Conservation (phyloP, 2,797 vertebrate species). For the Onychomys torridus region DNA sequence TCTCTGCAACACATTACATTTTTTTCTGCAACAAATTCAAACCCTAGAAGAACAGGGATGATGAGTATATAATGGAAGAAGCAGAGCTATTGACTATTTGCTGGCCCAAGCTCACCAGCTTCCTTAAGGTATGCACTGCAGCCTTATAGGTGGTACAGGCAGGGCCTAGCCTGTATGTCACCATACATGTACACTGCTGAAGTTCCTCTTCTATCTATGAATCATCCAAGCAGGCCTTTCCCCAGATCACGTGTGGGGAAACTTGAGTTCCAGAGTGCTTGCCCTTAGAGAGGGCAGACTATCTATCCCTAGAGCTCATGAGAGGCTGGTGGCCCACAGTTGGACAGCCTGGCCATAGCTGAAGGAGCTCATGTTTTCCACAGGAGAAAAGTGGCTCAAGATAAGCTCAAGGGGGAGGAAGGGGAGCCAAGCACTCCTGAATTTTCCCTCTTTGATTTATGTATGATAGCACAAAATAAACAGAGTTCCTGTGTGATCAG, state of each 20-base stretch:
- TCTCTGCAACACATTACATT: too few relatives aligned
- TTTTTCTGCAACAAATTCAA: neutral
- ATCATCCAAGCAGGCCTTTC: neutral
- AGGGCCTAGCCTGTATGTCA: neutral
- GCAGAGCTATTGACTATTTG: neutral
- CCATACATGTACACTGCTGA: too few relatives aligned
- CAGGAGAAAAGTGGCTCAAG: neutral
- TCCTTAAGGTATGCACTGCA: accelerated
- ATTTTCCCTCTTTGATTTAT: neutral
- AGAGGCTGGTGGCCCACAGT: neutral
- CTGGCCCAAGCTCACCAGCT: accelerated
- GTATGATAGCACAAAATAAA: neutral
- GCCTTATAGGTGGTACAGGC: accelerated
- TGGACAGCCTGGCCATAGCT: accelerated
- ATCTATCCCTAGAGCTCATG: neutral
- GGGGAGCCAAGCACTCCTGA: too few relatives aligned
- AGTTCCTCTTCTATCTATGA: neutral
- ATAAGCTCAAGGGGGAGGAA: neutral
- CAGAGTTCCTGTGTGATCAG: accelerated
- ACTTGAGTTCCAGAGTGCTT: neutral
- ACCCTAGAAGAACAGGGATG: neutral
- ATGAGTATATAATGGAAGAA: neutral
- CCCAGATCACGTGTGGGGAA: neutral
- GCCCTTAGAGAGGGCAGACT: neutral
- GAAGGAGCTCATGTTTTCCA: neutral